These are phyloP conservation scores for Cricetomys ansorgei DNA, from an alignment of 2,113 vertebrate species.

Conservation along the genomic window DNA sequence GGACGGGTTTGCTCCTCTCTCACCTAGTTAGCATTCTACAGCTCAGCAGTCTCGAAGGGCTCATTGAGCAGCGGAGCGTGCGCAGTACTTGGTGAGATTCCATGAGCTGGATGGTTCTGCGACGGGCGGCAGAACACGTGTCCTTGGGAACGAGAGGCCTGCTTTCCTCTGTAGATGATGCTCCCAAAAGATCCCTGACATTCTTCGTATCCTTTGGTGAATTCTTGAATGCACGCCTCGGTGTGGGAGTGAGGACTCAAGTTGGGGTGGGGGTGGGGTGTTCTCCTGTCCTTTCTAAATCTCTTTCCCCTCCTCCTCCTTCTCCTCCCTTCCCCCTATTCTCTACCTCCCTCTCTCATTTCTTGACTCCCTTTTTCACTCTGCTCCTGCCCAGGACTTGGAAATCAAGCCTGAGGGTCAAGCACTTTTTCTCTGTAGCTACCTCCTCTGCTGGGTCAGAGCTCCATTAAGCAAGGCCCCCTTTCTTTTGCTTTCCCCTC, in stretches of 20 bases:
- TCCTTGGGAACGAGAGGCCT: background rate
- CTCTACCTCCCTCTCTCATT: accelerated
- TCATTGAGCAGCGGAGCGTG: accelerated
- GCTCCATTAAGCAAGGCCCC: background rate
- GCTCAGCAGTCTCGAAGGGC: background rate
- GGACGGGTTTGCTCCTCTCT: background rate
- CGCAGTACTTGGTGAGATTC: background rate
- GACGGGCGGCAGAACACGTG: no score
- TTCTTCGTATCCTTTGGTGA: background rate
- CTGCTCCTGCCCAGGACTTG: background rate
- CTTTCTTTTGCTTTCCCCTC: background rate
- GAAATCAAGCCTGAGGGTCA: background rate
- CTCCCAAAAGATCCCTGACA: background rate
- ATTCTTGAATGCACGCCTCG: background rate
- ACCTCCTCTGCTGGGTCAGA: background rate
- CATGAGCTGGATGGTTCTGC: background rate
- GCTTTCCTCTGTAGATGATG: background rate
- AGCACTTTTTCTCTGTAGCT: background rate
- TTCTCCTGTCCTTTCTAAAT: background rate
- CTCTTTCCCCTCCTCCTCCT: accelerated
- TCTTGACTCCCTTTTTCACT: background rate
- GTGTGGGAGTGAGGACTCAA: no score
- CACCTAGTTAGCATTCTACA: background rate
- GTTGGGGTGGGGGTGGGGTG: background rate
- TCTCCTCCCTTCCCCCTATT: accelerated